Conservation (phyloP, 2,113 vertebrate species). For the Uria lomvia region DNA sequence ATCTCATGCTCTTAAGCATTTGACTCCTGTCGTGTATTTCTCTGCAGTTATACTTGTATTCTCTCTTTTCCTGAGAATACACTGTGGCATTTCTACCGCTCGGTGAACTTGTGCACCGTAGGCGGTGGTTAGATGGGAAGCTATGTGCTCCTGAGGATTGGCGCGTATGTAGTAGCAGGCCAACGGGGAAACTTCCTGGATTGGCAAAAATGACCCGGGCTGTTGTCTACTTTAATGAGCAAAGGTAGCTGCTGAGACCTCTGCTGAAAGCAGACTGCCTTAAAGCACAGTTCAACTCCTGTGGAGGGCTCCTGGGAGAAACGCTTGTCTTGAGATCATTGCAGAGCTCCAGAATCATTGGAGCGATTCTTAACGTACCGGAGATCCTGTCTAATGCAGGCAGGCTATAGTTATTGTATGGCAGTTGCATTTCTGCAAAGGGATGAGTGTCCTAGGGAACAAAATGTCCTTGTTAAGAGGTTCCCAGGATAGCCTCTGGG, state of each 20-base stretch:
- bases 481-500: neutral
- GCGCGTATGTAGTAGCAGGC: neutral
- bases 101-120: fast-evolving
- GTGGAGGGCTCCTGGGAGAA: neutral
- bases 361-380: neutral
- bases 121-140: neutral
- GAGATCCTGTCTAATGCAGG: neutral
- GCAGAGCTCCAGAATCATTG: neutral
- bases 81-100: neutral
- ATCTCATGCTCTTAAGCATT: neutral
- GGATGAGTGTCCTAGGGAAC: neutral
- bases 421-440: neutral
- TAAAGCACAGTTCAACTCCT: neutral
- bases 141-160: neutral
- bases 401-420: neutral
- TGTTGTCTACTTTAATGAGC: neutral
- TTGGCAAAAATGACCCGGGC: neutral
- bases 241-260: neutral
- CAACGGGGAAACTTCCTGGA: neutral
- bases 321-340: fast-evolving
- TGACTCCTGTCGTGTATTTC: neutral
- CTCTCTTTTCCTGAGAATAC: neutral
- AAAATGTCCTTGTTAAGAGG: neutral
- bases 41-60: neutral
- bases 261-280: neutral